These are phyloP conservation scores for Melanerpes formicivorus DNA, from an alignment of 2,113 vertebrate genomes.

Conservation along the genomic window DNA sequence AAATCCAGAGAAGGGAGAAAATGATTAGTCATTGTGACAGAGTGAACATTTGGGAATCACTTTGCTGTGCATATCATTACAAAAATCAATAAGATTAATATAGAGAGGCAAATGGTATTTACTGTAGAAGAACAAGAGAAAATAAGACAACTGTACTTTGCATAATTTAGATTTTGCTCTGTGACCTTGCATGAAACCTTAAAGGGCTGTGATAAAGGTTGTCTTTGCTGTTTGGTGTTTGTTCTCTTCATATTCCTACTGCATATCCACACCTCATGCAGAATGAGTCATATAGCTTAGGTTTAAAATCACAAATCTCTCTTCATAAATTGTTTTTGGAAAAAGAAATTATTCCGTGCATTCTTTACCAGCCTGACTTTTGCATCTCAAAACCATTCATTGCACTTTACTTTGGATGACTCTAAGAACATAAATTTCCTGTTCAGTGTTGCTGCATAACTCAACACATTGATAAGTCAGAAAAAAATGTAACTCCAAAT, in stretches of 20 bases:
- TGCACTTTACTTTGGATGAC: neutral
- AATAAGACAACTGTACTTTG: conserved; percentile 42
- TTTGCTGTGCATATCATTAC: conserved; percentile 90
- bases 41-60: conserved; percentile 84
- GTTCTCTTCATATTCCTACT: neutral
- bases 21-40: conserved; percentile 88
- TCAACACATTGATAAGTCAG: neutral
- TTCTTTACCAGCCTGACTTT: neutral
- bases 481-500: neutral
- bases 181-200: neutral
- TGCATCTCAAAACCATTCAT: neutral
- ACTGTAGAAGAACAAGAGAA: conserved; percentile 75
- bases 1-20: conserved; percentile 79
- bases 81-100: conserved; percentile 87
- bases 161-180: conserved; percentile 49
- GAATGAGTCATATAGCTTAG: neutral
- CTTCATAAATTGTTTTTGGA: neutral
- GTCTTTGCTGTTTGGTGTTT: neutral
- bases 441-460: accelerated
- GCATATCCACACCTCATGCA: neutral
- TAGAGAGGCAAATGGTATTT: conserved; percentile 77
- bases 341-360: neutral
- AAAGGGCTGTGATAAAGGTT: conserved; percentile 50
- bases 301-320: neutral
- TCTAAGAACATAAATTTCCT: neutral